Evolutionary conservation across 2,797 vertebrate species (phyloP).

Genomic region (Fistularia commersonii): DNA sequence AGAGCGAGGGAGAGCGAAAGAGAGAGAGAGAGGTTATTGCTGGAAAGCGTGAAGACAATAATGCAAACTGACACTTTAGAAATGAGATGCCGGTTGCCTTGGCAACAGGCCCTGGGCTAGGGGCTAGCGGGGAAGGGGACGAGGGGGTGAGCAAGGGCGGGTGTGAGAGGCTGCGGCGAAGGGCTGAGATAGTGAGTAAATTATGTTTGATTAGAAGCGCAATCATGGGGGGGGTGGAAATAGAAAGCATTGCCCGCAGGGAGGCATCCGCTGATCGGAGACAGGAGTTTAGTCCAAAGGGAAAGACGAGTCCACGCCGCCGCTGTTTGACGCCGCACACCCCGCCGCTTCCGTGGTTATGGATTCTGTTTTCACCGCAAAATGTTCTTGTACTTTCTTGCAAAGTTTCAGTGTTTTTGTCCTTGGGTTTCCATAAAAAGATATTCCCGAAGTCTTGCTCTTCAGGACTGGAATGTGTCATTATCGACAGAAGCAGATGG

Average conservation of each 20-base stretch:
- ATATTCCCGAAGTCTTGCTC: no score
- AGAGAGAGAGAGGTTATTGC: slow-evolving; percentile 79
- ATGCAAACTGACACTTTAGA: slow-evolving; percentile 99
- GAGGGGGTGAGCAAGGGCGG: slow-evolving; percentile 65
- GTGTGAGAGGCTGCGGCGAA: slow-evolving; percentile 82
- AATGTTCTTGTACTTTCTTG: no score
- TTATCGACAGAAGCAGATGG: no score
- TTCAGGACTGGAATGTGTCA: no score
- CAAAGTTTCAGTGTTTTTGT: no score
- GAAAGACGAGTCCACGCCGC: slow-evolving; percentile 61
- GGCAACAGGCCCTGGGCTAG: slow-evolving; percentile 92
- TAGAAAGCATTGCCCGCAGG: slow-evolving; percentile 82
- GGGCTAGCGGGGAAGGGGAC: slow-evolving; percentile 80
- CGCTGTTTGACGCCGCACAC: no score
- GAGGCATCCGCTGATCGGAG: slow-evolving; percentile 38
- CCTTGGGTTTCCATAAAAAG: no score
- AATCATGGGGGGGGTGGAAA: slow-evolving; percentile 90
- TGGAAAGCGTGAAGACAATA: slow-evolving; percentile 99
- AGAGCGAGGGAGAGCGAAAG: slow-evolving; percentile 22
- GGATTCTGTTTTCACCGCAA: no score
- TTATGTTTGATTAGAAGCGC: slow-evolving; percentile 98
- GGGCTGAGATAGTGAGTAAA: slow-evolving; percentile 91
- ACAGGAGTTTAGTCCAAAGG: slow-evolving; percentile 16
- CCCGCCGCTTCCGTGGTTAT: no score
- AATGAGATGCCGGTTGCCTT: slow-evolving; percentile 98